phyloP scores from a whole-genome alignment of 2,797 vertebrate genomes.

The Acanthurus leucopareius region DNA sequence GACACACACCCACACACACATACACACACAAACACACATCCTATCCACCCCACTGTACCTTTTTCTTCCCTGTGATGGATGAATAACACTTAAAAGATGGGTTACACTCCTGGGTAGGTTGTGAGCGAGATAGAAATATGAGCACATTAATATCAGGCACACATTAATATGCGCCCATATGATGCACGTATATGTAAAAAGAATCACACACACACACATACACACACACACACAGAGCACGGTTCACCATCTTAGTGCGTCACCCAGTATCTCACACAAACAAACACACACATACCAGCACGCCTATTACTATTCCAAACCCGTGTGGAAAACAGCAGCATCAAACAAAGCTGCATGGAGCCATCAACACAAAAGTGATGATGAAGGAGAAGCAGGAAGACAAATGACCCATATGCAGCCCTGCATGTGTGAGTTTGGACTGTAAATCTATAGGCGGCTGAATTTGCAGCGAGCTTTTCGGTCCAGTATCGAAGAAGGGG shows the following conservation, averaged over 20 bases:
- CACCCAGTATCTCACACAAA: no score
- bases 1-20: not conserved
- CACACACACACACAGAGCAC: slow-evolving; percentile 12
- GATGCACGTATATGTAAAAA: not conserved
- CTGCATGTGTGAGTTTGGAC: not conserved
- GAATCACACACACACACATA: slow-evolving; percentile 4
- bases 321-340: slow-evolving; percentile 41
- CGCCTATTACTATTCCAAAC: slow-evolving; percentile 38
- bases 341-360: slow-evolving; percentile 14
- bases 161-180: slow-evolving; percentile 14
- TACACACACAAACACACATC: not conserved
- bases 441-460: not conserved
- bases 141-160: slow-evolving; percentile 52
- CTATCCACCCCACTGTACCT: not conserved
- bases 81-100: slow-evolving; percentile 49
- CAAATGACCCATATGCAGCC: slow-evolving; percentile 15
- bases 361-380: slow-evolving; percentile 35
- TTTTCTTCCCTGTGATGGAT: slow-evolving; percentile 35
- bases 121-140: slow-evolving; percentile 52
- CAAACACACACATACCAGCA: slow-evolving; percentile 2
- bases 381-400: slow-evolving; percentile 29
- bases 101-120: slow-evolving; percentile 36
- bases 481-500: not conserved
- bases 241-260: slow-evolving; percentile 27
- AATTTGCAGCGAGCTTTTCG: not conserved